phyloP scores from a whole-genome alignment of 2,113 vertebrate genomes.

The Solea senegalensis region DNA sequence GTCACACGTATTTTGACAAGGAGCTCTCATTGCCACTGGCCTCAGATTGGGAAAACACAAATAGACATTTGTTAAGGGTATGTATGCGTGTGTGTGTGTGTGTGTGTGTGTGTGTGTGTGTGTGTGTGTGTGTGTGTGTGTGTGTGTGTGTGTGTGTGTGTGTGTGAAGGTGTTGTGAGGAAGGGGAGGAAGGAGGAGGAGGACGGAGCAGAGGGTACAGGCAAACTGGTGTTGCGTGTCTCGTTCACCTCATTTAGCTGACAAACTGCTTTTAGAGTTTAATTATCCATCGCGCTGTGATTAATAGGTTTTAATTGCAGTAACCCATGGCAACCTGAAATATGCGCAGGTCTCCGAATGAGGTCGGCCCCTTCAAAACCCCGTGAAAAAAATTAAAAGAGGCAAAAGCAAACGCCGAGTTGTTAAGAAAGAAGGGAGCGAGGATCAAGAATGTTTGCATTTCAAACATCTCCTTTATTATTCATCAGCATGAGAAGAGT shows the following conservation, averaged over 20 bases:
- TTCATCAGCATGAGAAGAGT: neutral
- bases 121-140: conserved; percentile 15
- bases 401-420: conserved; percentile 32
- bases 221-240: conserved; percentile 61
- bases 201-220: neutral
- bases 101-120: conserved; percentile 19
- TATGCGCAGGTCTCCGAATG: conserved; percentile 50
- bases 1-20: conserved; percentile 34
- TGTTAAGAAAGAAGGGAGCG: neutral
- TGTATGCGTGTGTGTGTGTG: conserved; percentile 14
- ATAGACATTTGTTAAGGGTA: conserved; percentile 8
- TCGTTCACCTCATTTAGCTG: conserved; percentile 69
- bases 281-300: conserved; percentile 72
- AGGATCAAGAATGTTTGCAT: conserved; percentile 5
- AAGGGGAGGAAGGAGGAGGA: neutral
- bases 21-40: conserved; percentile 16
- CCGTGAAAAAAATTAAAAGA: conserved; percentile 11
- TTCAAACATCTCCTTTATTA: neutral
- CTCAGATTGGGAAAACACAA: conserved; percentile 9
- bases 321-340: conserved; percentile 68
- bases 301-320: conserved; percentile 80
- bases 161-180: conserved; percentile 1
- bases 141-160: no score
- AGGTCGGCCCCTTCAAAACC: conserved; percentile 56
- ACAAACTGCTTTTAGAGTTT: conserved; percentile 75